phyloP scores from a whole-genome alignment of 1,140 invertebrate genomes.

The Rhyzopertha dominica region DNA sequence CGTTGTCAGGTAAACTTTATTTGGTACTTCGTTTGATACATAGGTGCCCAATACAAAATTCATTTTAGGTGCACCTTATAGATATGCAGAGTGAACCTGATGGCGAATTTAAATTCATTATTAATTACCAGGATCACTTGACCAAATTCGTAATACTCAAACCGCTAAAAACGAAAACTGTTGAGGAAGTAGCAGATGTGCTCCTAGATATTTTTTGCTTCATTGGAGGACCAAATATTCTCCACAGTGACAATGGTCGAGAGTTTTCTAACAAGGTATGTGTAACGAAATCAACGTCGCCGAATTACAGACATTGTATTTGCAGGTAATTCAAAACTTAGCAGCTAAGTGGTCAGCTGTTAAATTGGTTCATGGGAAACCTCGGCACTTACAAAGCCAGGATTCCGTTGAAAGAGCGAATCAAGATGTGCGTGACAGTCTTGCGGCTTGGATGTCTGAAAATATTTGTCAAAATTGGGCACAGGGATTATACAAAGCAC shows the following conservation, averaged over 20 bases:
- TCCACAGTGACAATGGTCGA: constrained; percentile 41
- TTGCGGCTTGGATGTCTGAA: too few species aligned
- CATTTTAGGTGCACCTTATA: constrained; percentile 2
- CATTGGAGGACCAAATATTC: constrained; percentile 39
- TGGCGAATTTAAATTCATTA: not conserved
- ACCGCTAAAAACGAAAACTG: constrained; percentile 31
- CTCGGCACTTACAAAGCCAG: constrained; percentile 36
- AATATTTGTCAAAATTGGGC: too few species aligned
- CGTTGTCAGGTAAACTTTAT: too few species aligned
- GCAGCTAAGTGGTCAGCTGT: constrained; percentile 28
- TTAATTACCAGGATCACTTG: not conserved
- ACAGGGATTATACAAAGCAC: constrained; percentile 11
- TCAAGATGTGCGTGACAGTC: constrained; percentile 37
- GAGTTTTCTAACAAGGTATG: constrained; percentile 41
- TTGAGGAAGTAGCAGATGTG: constrained; percentile 23
- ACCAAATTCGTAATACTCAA: constrained; percentile 15
- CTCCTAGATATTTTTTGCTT: constrained; percentile 32
- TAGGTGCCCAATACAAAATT: too few species aligned
- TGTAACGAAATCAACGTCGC: not conserved
- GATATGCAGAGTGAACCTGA: constrained; percentile 5
- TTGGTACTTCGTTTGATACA: not conserved
- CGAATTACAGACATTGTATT: too few species aligned
- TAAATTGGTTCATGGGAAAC: constrained; percentile 41
- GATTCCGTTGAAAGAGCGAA: constrained; percentile 37
- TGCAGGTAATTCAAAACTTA: constrained; percentile 23